Evolutionary conservation across 2,888 invertebrate species (phyloP).

Genomic region (Neocrepidodera transversa): DNA sequence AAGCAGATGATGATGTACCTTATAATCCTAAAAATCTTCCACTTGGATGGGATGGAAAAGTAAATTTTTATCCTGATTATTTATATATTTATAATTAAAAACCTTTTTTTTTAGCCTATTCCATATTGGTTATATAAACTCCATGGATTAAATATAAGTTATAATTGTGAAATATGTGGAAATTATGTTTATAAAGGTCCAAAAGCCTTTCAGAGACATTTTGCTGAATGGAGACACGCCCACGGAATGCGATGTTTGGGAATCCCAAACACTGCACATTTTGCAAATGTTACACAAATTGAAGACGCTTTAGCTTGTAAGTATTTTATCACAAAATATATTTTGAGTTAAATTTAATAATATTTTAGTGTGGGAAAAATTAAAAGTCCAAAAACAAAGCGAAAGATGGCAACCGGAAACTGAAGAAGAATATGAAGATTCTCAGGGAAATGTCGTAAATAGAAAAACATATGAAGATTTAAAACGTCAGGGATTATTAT

Average conservation of each 20-base stretch:
- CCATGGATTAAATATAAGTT: constrained; percentile 98
- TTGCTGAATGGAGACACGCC: constrained; percentile 90
- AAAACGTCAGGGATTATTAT: constrained; percentile 95
- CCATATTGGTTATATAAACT: constrained; percentile 99
- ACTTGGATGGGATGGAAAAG: constrained; percentile 98
- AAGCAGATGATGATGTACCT: constrained; percentile 92
- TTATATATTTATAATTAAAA: neutral
- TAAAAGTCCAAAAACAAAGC: constrained; percentile 92
- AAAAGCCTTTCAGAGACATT: constrained; percentile 99
- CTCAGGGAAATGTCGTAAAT: constrained; percentile 97
- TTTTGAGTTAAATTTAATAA: no score
- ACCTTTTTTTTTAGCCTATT: constrained; percentile 64
- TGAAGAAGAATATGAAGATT: constrained; percentile 99
- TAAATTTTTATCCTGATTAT: constrained; percentile 48
- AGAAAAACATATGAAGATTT: constrained; percentile 98
- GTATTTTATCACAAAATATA: constrained; percentile 47
- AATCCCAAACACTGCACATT: constrained; percentile 99
- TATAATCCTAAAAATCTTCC: constrained; percentile 99
- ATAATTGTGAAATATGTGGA: constrained; percentile 99
- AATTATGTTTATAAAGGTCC: constrained; percentile 98
- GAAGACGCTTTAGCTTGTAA: constrained; percentile 94
- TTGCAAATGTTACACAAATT: constrained; percentile 98
- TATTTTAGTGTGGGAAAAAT: constrained; percentile 92
- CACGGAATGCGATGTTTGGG: constrained; percentile 96
- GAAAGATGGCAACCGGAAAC: constrained; percentile 97